Evolutionary conservation across 2,113 vertebrate genomes (phyloP), one percentile per base, ranked within the genome.

Genomic region (Pterocles burchelli): DNA sequence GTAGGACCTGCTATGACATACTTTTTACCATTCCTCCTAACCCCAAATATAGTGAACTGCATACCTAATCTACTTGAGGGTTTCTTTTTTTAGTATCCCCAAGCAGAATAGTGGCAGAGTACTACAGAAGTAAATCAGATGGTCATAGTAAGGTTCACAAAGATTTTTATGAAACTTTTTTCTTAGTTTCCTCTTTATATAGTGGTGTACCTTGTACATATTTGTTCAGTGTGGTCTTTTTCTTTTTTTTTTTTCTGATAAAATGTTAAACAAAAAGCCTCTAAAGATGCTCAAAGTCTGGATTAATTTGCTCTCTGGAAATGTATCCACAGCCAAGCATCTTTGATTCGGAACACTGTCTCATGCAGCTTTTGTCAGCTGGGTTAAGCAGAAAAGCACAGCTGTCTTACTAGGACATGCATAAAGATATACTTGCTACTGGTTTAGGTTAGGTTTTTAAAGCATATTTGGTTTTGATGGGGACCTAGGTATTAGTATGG

Each of bases 51-150:
- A 63, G 10, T 63, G 28, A 88, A 17, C 22, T 34, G 43, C 24
- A 74, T 8, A 49, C 7, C 6, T 61, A 5, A 8, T 21, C 46
- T 61, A 24, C 36, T 1, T 54, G 28, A 66, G 46, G 90, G 16
- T 5, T 78, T 43, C 8, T 49, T 55, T 41, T 73, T 67, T 57
- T 4, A 31, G 21, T 26, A 13, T n/a, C 8, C 7, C 8, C 46
- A 52, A 45, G 51, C 26, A 62, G 14, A 65, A 3, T 15, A 33
- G 12, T 0, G 0, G 80, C 58, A 55, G 33, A 58, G 28, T 28
- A 29, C 33, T 68, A 17, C 17, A 38, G 13, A 52, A 13, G 33
- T 55, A 29, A 46, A 33, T 52, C 36, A 48, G 25, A 36, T 45
- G 52, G 68, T 54, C 38, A 48, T 9, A 61, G 24, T 7, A 52